Conservation (phyloP, 2,888 invertebrate genomes). For the Phania funesta region DNA sequence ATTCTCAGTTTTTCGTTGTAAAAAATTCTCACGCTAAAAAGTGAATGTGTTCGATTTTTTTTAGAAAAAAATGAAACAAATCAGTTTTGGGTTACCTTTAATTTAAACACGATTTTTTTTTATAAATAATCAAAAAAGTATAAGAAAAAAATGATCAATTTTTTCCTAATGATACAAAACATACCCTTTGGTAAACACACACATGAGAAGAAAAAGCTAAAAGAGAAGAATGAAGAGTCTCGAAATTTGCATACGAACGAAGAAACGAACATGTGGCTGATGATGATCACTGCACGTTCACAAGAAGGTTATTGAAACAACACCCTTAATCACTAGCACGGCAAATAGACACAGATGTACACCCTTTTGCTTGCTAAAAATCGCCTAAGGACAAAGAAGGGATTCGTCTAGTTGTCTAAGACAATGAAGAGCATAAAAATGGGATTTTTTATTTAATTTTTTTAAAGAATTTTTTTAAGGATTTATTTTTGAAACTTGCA, state of each 20-base stretch:
- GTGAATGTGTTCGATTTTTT: slow-evolving; percentile 3
- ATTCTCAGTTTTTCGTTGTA: neutral
- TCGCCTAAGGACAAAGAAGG: slow-evolving; percentile 55
- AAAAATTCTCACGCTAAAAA: slow-evolving; percentile 44
- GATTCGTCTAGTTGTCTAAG: slow-evolving; percentile 73
- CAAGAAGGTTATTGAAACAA: slow-evolving; percentile 35
- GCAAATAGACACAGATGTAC: slow-evolving; percentile 36
- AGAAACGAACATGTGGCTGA: slow-evolving; percentile 47
- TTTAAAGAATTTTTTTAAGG: slow-evolving; percentile 72
- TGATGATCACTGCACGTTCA: slow-evolving; percentile 11
- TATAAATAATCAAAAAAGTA: slow-evolving; percentile 52
- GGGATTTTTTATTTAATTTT: slow-evolving; percentile 70
- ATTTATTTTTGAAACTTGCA: slow-evolving; percentile 69
- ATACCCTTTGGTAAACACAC: slow-evolving; percentile 63
- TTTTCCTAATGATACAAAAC: slow-evolving; percentile 61
- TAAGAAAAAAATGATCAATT: slow-evolving; percentile 72
- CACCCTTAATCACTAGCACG: slow-evolving; percentile 68
- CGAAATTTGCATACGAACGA: slow-evolving; percentile 74
- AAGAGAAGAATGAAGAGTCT: slow-evolving; percentile 19
- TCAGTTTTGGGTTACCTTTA: slow-evolving; percentile 6
- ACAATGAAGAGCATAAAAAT: slow-evolving; percentile 71
- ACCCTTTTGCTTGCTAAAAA: slow-evolving; percentile 4
- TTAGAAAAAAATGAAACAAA: slow-evolving; percentile 11
- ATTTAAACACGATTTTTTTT: slow-evolving; percentile 7
- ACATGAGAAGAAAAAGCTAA: slow-evolving; percentile 58